Base-by-base conservation (phyloP, 2,797 vertebrate species). In the Labeo calbasu region DNA sequence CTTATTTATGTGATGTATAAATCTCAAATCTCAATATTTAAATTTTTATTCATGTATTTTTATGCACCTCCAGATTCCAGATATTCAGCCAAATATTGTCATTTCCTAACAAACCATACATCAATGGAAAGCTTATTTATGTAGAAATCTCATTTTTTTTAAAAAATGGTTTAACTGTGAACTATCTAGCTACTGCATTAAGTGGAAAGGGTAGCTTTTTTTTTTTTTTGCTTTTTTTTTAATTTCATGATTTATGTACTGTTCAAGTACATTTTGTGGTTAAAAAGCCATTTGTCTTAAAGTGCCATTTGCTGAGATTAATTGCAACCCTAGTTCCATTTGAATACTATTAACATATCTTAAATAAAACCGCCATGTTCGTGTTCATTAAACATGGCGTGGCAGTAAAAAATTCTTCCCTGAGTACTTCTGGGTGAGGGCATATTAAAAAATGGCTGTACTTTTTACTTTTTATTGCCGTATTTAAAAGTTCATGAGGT, bases 321-420 rank as follows among this genome's bases (percentile, higher is more conserved):
- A 82, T 51, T 73, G 10, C 36, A n/a, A 61, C 43, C 10, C 4
- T 50, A 23, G 15, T 72, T 2, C 2, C 53, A 72, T 72, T 72
- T 81, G 53, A 71, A 71, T 61, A 57, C 43, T 32, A 73, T 82
- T 82, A 73, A 63, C 55, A 10, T 17, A n/a, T 50, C 6, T 63
- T 32, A 81, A 61, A 50, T 72, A 72, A 71, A 81, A 32, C 3
- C 5, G 13, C 55, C 12, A 32, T 50, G 40, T 72, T 81, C 19
- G 14, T 13, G 50, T 81, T 81, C 68, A 50, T 19, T n/a, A 81
- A 81, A 71, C 66, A 21, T 19, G 12, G 14, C 28, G 15, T 61
- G 43, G 69, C 43, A 36, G 28, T 63, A 48, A 72, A 72, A 23
- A 36, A 63, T 2, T 63, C 28, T 65, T 46, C 21, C 14, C 13